Base-by-base conservation (phyloP, 1,140 invertebrate species). In the Drosophila nigromelanica region DNA sequence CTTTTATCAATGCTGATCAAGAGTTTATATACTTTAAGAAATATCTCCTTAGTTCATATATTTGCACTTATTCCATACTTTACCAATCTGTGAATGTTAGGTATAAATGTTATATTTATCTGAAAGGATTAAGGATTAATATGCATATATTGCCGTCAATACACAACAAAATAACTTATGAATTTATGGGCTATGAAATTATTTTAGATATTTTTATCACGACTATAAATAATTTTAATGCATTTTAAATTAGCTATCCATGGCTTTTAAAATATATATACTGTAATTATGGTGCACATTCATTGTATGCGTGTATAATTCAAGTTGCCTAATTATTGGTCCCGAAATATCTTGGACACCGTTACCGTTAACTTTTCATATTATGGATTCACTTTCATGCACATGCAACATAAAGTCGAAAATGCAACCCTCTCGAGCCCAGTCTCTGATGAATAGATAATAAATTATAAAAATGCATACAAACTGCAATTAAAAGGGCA, bases 401-500 rank as follows among this genome's bases (percentile, higher is more conserved):
- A 52, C 27, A 48, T 52, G 52, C 51, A 59, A 33, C 30, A 47
- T 54, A 15, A 37, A 33, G 52, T n/a, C 24, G 14, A 60, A 59
- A 70, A 48, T 59, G 45, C 35, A 73, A 68, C 80, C 80, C 80
- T 69, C 56, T 67, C 39, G 11, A 12, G 39, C 18, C 15, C 8
- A 39, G 14, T 12, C 59, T 50, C 21, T 56, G 80, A 83, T 83
- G 80, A 73, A 82, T 79, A 83, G 80, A 82, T 83, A 83, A 83
- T 78, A 72, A 87, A 69, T 73, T 48, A 78, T 48, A 50, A 59
- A 63, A 63, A 74, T 70, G 66, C 59, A 70, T 58, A 66, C 47
- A 51, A 50, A n/a, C 37, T 70, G 74, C 74, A 87, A 87, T 87
- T 87, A 81, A 78, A 67, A 58, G 18, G 42, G 35, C 45, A 51